A percentile compares a stretch with the other conserved stretches of the same genome.
phyloP scores from a whole-genome alignment of 2,113 vertebrate species.

The Coracopsis vasa region DNA sequence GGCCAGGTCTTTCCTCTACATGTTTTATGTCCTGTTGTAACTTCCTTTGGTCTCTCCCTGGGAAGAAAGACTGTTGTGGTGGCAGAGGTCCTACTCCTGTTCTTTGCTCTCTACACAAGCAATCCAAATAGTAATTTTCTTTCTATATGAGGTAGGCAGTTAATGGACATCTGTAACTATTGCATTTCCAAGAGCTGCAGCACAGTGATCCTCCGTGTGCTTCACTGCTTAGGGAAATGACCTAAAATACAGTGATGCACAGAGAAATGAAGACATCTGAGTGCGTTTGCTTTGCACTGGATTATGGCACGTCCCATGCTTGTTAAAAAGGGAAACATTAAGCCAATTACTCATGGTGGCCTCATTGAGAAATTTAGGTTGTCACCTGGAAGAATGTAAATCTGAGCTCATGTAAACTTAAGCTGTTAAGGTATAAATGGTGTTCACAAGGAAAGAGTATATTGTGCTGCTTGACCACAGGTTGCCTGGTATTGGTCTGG shows the following conservation, averaged over 20 bases:
- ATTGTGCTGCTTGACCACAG: not conserved
- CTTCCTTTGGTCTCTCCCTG: not conserved
- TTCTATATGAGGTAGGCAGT: not conserved
- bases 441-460: not conserved
- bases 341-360: not conserved
- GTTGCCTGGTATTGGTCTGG: not conserved
- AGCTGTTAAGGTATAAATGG: not conserved
- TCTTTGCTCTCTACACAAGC: not conserved
- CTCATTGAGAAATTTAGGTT: not conserved
- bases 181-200: not conserved
- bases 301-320: not conserved
- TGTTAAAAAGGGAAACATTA: not conserved
- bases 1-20: not conserved
- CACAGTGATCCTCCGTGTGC: fast-evolving
- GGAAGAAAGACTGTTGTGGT: not conserved
- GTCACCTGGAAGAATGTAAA: not conserved
- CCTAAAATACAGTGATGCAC: not conserved
- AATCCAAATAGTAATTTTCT: not conserved
- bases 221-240: not conserved
- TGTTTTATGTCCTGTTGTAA: not conserved
- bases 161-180: not conserved
- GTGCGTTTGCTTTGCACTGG: not conserved
- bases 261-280: not conserved
- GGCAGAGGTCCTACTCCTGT: not conserved
- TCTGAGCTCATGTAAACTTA: not conserved